Evolutionary conservation across 2,113 vertebrate species (phyloP).

Genomic region (Periophthalmodon schlosseri): DNA sequence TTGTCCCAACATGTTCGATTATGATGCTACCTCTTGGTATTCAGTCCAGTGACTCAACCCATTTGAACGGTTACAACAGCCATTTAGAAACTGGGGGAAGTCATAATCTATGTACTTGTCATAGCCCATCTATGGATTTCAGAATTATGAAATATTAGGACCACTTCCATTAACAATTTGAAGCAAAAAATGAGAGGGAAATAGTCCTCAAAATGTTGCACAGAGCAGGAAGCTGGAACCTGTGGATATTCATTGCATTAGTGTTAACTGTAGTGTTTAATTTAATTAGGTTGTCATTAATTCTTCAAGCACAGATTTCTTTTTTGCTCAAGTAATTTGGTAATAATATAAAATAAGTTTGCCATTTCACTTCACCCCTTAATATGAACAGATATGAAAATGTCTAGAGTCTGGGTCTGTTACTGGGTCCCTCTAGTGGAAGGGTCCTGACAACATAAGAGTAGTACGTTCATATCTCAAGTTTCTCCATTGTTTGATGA

Average conservation of each 20-base stretch:
- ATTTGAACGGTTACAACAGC: neutral
- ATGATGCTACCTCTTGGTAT: slow-evolving; percentile 33
- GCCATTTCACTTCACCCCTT: too few species aligned
- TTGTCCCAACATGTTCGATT: slow-evolving; percentile 10
- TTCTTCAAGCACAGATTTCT: neutral
- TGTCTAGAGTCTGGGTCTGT: too few species aligned
- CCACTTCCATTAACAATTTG: too few species aligned
- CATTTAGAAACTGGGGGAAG: neutral
- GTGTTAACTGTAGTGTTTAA: too few species aligned
- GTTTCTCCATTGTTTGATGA: neutral
- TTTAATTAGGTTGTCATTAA: neutral
- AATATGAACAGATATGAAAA: too few species aligned
- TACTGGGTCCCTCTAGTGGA: slow-evolving; percentile 55
- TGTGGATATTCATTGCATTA: too few species aligned
- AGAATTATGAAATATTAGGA: too few species aligned
- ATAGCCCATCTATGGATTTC: neutral
- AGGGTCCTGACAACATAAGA: neutral
- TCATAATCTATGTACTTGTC: neutral
- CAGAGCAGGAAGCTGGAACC: too few species aligned
- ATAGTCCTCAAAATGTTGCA: too few species aligned
- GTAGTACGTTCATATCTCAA: neutral
- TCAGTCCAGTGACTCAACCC: neutral
- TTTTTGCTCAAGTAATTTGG: neutral
- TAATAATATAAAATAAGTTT: too few species aligned
- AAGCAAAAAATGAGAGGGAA: too few species aligned